phyloP scores from a whole-genome alignment of 2,797 vertebrate species.

The Bucorvus abyssinicus region DNA sequence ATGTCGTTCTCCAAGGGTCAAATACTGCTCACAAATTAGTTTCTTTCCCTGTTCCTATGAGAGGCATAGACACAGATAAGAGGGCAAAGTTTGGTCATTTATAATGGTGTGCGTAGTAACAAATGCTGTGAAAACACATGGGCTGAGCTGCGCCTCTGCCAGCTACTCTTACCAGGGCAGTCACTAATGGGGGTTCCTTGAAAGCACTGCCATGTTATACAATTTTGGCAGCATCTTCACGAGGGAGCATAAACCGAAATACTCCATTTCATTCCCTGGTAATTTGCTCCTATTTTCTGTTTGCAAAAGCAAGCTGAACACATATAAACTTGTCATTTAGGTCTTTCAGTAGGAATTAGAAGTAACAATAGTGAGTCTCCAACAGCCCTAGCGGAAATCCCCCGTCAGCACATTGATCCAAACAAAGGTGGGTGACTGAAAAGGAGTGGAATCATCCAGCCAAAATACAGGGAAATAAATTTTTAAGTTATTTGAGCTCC shows the following conservation, averaged over 20 bases:
- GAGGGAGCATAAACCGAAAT: constrained; percentile 1
- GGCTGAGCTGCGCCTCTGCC: constrained; percentile 12
- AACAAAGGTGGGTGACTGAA: neutral
- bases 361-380: neutral
- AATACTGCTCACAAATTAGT: neutral
- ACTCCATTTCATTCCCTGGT: neutral
- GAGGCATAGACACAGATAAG: neutral
- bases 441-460: neutral
- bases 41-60: neutral
- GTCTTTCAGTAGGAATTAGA: neutral
- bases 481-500: neutral
- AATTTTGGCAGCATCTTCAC: constrained; percentile 5
- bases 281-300: neutral
- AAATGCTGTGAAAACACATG: neutral
- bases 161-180: neutral
- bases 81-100: constrained; percentile 1
- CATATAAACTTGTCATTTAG: neutral
- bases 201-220: neutral
- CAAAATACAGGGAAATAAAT: neutral
- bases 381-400: neutral
- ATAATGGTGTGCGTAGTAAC: neutral
- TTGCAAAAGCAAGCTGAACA: neutral
- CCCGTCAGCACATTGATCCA: neutral
- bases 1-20: neutral
- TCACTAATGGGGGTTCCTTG: neutral